phyloP scores from a whole-genome alignment of 2,113 vertebrate species.

The Lophotis ruficrista region DNA sequence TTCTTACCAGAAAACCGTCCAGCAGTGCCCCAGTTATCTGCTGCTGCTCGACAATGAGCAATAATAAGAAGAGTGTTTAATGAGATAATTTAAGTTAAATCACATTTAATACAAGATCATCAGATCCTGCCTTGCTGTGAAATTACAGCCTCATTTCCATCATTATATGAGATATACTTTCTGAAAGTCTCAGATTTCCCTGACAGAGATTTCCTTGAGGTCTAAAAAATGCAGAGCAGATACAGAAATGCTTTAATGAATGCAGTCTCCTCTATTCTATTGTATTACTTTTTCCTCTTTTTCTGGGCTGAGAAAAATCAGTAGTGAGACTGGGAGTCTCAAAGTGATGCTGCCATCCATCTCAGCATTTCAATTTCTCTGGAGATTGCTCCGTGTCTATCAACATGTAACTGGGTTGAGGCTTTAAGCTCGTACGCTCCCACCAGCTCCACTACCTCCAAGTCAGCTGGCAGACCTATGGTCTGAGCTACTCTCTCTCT shows the following conservation, averaged over 20 bases:
- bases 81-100: constrained; percentile 22
- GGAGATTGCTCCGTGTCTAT: constrained; percentile 6
- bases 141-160: background rate
- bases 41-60: background rate
- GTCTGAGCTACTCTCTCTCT: background rate
- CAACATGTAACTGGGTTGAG: background rate
- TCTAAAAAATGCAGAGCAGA: constrained; percentile 27
- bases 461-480: background rate
- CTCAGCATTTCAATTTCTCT: constrained; percentile 18
- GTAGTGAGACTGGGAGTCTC: background rate
- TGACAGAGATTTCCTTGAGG: background rate
- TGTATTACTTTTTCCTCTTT: constrained; percentile 1
- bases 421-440: background rate
- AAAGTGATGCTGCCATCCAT: background rate
- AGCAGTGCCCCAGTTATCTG: background rate
- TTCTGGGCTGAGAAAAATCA: background rate
- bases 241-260: background rate
- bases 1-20: background rate
- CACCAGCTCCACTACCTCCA: background rate
- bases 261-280: background rate
- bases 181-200: background rate
- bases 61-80: background rate
- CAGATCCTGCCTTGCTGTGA: background rate
- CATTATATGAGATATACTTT: background rate
- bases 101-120: background rate